phyloP scores from a whole-genome alignment of 2,888 invertebrate genomes.

The Meandrusa payeni region DNA sequence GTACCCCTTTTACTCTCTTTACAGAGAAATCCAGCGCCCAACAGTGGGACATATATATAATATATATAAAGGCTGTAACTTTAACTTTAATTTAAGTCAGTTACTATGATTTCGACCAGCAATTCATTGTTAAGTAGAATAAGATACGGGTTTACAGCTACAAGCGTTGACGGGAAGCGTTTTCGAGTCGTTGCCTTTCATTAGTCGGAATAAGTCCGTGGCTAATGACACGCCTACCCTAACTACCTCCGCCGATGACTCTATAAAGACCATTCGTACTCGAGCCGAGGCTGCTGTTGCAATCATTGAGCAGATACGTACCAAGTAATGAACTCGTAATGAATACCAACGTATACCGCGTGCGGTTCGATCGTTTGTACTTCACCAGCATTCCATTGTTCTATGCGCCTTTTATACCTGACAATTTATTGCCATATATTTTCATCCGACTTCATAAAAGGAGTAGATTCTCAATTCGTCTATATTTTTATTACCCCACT shows the following conservation, averaged over 20 bases:
- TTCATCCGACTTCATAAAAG: no score
- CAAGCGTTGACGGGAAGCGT: slow-evolving; percentile 11
- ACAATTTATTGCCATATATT: no score
- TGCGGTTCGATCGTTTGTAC: slow-evolving; percentile 19
- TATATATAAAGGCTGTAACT: no score
- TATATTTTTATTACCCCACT: no score
- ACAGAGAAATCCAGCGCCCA: no score
- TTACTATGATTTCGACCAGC: no score
- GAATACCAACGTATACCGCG: slow-evolving; percentile 8
- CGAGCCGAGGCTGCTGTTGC: slow-evolving; percentile 15
- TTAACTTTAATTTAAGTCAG: no score
- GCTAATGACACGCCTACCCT: slow-evolving; percentile 7
- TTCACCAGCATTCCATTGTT: slow-evolving; percentile 21
- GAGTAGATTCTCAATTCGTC: no score
- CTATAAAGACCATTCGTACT: slow-evolving; percentile 18
- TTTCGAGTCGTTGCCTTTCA: slow-evolving; percentile 10
- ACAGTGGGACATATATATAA: no score
- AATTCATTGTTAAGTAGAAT: no score
- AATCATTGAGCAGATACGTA: slow-evolving; percentile 19
- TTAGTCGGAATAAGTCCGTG: slow-evolving; percentile 13
- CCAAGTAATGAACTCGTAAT: slow-evolving; percentile 23
- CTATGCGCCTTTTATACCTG: slow-evolving; percentile 3
- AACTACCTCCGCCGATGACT: slow-evolving; percentile 12
- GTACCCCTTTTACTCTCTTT: no score
- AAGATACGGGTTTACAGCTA: no score